Evolutionary conservation across 2,113 vertebrate species (phyloP), one percentile per base, ranked within the genome.

Genomic region (Eulacestoma nigropectus): DNA sequence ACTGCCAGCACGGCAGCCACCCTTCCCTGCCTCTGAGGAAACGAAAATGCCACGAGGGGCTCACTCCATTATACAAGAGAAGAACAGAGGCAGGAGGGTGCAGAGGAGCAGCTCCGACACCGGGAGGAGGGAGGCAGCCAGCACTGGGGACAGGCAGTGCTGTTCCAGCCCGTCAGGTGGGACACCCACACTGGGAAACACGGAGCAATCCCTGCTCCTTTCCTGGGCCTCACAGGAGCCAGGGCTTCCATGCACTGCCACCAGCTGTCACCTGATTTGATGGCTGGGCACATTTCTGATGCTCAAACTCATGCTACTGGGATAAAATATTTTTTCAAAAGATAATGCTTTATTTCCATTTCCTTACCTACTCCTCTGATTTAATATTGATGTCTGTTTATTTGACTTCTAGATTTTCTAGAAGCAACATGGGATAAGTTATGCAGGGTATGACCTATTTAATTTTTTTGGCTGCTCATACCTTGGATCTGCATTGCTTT

Each of bases 21-120:
- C 89, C 93, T 90, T 93, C 91, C 93, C 75, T 25, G 90, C 57
- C 90, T 64, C 3, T 63, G 89, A 89, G 93, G 87, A 37, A 47
- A 76, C 75, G 74, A 7, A 47, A 70, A 56, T 32, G 89, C 73
- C 80, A 29, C 87, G 39, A 91, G 81, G 80, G 62, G n/a, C 49
- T 93, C 26, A 7, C 74, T 57, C 8, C 16, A 0, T 81, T 81
- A 83, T 52, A 13, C 22, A 73, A 11, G 91, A 20, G 3, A 33
- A 52, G n/a, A 52, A 10, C 9, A 2, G 44, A 55, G 91, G 29
- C 89, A 74, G 53, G 90, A 12, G 29, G 49, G 52, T n/a, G 63
- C 35, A 4, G 67, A 3, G 11, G 69, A 53, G 33, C 56, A n/a
- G 55, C 55, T 22, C 20, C 33, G 55, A 3, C 55, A 39, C 39